Conservation (phyloP, 2,113 vertebrate genomes). For the Tamias sibiricus region DNA sequence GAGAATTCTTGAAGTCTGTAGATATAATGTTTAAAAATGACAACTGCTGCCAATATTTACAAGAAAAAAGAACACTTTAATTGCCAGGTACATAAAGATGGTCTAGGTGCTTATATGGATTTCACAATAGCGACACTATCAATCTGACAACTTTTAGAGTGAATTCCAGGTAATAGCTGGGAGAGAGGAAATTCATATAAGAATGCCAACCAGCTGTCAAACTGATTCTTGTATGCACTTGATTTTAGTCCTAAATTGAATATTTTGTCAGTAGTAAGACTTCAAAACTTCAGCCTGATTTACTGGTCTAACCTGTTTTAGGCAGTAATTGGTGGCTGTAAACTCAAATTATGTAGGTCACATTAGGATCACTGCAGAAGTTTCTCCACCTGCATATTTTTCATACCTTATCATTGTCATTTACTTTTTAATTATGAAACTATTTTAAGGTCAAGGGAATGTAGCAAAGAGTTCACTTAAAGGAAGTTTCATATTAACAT, state of each 20-base stretch:
- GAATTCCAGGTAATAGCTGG: slow-evolving; percentile 19
- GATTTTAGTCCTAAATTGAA: slow-evolving; percentile 57
- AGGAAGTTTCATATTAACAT: slow-evolving; percentile 63
- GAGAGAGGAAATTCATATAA: slow-evolving; percentile 6
- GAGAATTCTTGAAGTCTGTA: slow-evolving; percentile 28
- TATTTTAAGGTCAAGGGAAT: slow-evolving; percentile 59
- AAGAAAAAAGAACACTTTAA: neutral
- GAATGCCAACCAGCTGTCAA: neutral
- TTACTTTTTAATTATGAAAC: slow-evolving; percentile 63
- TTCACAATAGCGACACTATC: neutral
- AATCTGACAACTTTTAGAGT: neutral
- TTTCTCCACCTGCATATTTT: slow-evolving; percentile 63
- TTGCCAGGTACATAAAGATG: neutral
- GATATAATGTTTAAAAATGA: neutral
- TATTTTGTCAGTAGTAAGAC: slow-evolving; percentile 1
- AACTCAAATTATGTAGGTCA: slow-evolving; percentile 61
- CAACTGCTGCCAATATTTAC: neutral
- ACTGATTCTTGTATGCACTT: neutral
- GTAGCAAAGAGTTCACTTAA: slow-evolving; percentile 61
- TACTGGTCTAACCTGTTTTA: slow-evolving; percentile 70
- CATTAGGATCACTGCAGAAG: slow-evolving; percentile 14
- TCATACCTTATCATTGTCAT: slow-evolving; percentile 48
- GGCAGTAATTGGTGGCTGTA: slow-evolving; percentile 26
- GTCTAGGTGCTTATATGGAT: neutral
- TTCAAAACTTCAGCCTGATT: slow-evolving; percentile 23